Evolutionary conservation across 2,888 invertebrate species (phyloP).

Genomic region (Morpho achilles): DNA sequence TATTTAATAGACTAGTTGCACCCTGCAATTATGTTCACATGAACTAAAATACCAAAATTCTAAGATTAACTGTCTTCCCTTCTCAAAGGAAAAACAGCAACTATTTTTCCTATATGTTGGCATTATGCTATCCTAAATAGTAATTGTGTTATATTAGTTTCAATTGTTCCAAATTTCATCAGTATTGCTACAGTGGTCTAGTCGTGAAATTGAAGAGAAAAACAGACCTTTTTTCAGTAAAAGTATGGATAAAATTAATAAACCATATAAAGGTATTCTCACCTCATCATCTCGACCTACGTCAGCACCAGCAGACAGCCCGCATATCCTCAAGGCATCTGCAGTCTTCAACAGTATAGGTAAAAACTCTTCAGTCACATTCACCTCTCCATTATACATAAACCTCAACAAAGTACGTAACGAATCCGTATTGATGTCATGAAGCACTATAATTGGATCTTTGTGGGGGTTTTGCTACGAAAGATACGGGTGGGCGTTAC

Average conservation of each 20-base stretch:
- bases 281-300: slow-evolving; percentile 65
- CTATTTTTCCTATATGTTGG: too few species aligned
- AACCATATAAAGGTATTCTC: slow-evolving; percentile 11
- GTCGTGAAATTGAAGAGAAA: too few species aligned
- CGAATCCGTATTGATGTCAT: slow-evolving; percentile 84
- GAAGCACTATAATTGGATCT: slow-evolving; percentile 86
- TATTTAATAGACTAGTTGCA: too few species aligned
- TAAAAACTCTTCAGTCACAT: slow-evolving; percentile 84
- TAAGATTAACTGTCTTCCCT: too few species aligned
- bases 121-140: too few species aligned
- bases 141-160: too few species aligned
- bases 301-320: slow-evolving; percentile 81
- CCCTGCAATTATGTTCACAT: too few species aligned
- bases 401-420: slow-evolving; percentile 83
- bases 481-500: slow-evolving; percentile 64
- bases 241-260: background rate
- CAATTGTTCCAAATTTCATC: too few species aligned
- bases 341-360: slow-evolving; percentile 83
- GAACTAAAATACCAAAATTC: too few species aligned
- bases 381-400: slow-evolving; percentile 87
- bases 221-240: too few species aligned
- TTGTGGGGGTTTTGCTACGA: slow-evolving; percentile 85
- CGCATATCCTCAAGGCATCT: slow-evolving; percentile 83
- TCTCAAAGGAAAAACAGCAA: too few species aligned
- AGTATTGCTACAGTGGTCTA: too few species aligned